Base-by-base conservation (phyloP, 2,113 vertebrate species). In the Mirza zaza region DNA sequence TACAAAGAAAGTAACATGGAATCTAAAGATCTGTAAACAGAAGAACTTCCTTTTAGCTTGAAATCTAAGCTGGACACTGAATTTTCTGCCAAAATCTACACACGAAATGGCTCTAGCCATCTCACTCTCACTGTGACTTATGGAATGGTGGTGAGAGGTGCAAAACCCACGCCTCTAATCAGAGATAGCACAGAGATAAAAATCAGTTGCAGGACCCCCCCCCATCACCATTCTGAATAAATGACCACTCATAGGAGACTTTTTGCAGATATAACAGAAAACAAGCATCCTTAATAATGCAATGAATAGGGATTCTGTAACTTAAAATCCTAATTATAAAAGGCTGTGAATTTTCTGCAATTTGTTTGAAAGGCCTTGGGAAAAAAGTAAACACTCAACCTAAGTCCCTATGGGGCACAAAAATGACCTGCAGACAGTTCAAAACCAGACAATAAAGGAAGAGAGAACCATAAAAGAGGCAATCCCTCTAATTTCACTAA, bases 41-140 rank as follows among this genome's bases (percentile, higher is more conserved):
- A 92, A 75, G 71, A 92, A 83, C 11, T 73, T 36, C 42, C 36
- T 88, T 95, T 84, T 23, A 89, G 25, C 55, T 85, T 88, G 34
- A 83, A 89, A 76, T 82, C 23, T 71, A 93, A 91, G 36, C 18
- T 85, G 61, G 36, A 76, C 18, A 59, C 17, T 75, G 32, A 55
- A 76, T 94, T 94, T 93, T 55, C 85, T 81, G 20, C 45, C n/a
- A 75, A 97, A 86, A 71, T 82, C 61, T 88, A 91, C 59, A 93
- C 29, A 91, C 18, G 12, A 57, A 93, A 77, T 81, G 67, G 25
- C 32, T 91, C 39, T 10, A 27, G 57, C 42, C 23, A 82, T 70
- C 29, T 96, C 59, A 42, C 5, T 76, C 23, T 96, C 65, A 55
- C 5, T 59, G 9, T 61, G 29, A 68, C 17, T 55, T 80, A 87